Evolutionary conservation across 2,113 vertebrate genomes (phyloP).

Genomic region (Hippoglossus stenolepis): DNA sequence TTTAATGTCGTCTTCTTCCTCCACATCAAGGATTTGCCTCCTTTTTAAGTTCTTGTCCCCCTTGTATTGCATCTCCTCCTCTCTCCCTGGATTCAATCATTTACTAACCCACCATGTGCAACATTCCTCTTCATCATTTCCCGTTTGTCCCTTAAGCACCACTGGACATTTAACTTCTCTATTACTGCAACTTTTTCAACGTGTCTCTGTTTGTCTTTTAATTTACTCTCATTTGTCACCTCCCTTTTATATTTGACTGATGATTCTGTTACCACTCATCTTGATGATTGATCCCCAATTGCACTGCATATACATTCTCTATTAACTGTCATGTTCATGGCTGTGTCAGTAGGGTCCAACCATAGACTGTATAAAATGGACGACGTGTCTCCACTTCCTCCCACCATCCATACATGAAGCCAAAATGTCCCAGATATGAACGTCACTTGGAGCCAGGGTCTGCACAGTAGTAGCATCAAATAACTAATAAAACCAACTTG

Average conservation of each 20-base stretch:
- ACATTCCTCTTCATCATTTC: constrained; percentile 12
- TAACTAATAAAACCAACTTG: no score
- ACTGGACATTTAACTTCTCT: constrained; percentile 25
- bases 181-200: not conserved
- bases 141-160: constrained; percentile 3
- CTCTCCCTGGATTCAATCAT: constrained; percentile 20
- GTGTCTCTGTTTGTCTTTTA: not conserved
- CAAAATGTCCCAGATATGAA: no score
- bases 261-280: not conserved
- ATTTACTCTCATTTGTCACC: constrained; percentile 1
- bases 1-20: constrained; percentile 27
- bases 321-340: constrained; percentile 18
- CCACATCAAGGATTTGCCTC: constrained; percentile 45
- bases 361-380: no score
- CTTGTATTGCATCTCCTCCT: constrained; percentile 23
- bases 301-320: not conserved
- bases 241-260: constrained; percentile 7
- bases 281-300: not conserved
- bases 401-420: no score
- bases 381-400: no score
- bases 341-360: constrained; percentile 20
- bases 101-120: constrained; percentile 33
- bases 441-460: no score
- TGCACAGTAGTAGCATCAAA: no score
- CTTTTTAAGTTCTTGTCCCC: not conserved